Evolutionary conservation across 37 sponge, comb jelly and placozoan species (phyloP).

Genomic region (Ianthella basta): DNA sequence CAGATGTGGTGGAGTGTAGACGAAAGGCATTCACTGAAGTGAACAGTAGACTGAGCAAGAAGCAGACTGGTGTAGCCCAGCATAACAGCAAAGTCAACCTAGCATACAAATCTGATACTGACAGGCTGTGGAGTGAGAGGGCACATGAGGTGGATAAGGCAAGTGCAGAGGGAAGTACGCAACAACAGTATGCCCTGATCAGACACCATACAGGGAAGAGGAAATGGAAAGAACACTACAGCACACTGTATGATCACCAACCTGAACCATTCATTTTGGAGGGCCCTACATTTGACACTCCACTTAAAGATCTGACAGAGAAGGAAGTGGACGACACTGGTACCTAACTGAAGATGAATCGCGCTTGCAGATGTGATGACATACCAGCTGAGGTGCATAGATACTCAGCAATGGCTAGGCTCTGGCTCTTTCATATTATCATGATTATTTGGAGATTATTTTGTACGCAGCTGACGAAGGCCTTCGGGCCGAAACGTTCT

Average conservation of each 20-base stretch:
- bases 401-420: not conserved
- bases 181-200: constrained; percentile 14
- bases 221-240: constrained; percentile 16
- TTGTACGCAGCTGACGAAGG: too few species aligned
- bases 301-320: constrained; percentile 1
- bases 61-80: not conserved
- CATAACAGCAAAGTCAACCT: not conserved
- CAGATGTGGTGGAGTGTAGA: not conserved
- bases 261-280: constrained; percentile 11
- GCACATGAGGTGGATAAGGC: constrained; percentile 4
- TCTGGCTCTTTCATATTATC: not conserved
- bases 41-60: not conserved
- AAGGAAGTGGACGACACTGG: not conserved
- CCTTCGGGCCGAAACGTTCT: too few species aligned
- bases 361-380: not conserved
- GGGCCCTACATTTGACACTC: constrained; percentile 5
- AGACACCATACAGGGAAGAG: not conserved
- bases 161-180: not conserved
- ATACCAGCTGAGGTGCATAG: constrained; percentile 1
- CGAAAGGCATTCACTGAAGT: constrained; percentile 8
- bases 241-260: constrained; percentile 7
- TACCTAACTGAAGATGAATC: constrained; percentile 12
- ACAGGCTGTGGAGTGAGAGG: not conserved
- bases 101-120: not conserved
- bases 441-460: not conserved